Evolutionary conservation across 2,113 vertebrate genomes (phyloP).

Genomic region (Lutjanus erythropterus): DNA sequence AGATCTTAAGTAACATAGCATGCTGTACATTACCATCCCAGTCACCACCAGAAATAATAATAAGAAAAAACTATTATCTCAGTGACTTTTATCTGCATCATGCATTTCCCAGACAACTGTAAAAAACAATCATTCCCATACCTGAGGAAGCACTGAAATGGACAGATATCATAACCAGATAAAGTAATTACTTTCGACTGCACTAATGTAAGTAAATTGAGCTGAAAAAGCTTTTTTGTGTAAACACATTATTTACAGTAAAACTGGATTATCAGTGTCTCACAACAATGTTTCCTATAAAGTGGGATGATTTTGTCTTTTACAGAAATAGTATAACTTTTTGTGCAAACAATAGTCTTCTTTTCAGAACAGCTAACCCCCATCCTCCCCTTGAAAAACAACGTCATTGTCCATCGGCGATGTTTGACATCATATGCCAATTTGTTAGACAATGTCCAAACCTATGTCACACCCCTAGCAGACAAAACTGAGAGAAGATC

Average conservation of each 20-base stretch:
- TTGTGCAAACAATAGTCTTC: too few relatives aligned
- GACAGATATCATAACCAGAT: not conserved
- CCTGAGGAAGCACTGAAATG: not conserved
- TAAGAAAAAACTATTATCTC: not conserved
- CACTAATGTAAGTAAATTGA: not conserved
- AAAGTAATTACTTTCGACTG: not conserved
- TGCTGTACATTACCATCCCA: not conserved
- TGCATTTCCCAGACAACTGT: not conserved
- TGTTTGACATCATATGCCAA: too few relatives aligned
- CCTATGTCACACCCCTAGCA: too few relatives aligned
- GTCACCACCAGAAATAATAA: not conserved
- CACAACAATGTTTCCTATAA: not conserved
- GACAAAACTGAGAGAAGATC: not conserved
- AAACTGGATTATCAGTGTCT: not conserved
- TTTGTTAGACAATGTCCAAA: too few relatives aligned
- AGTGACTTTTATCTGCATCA: not conserved
- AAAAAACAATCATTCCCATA: not conserved
- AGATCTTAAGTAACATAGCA: too few relatives aligned
- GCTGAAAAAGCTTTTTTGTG: not conserved
- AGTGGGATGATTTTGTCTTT: not conserved
- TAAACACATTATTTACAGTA: not conserved
- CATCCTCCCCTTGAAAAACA: too few relatives aligned
- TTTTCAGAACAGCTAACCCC: too few relatives aligned
- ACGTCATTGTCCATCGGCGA: too few relatives aligned
- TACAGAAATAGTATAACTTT: not conserved